Base-by-base conservation (phyloP, 2,797 vertebrate species). In the Epinephelus awoara region DNA sequence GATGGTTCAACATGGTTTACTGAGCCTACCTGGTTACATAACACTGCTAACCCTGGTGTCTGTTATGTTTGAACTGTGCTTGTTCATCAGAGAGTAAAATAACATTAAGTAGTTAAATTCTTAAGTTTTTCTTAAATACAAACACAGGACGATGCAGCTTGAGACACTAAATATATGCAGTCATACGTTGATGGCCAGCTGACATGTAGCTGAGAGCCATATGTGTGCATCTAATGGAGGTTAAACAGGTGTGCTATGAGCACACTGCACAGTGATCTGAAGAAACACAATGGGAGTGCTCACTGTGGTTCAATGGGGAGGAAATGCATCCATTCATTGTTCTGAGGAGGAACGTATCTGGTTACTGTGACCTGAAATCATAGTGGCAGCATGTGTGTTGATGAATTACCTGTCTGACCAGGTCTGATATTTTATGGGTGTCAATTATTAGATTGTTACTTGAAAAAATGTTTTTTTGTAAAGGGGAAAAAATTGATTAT, bases 241-340 rank as follows among this genome's bases (percentile, higher is more conserved):
- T 79, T 17, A 63, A 80, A 88, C 70, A 85, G 82, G 72, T 88
- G 80, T 72, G 40, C 21, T 67, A 66, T 73, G 67, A 75, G 64
- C 21, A 25, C 51, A 67, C 64, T 61, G 62, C 56, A 69, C n/a
- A 49, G 72, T 67, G 73, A 81, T 72, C 65, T 77, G 57, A 78
- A 73, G 7, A 34, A 85, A 85, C 49, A 86, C 74, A 83, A 88
- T 85, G 72, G 71, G 72, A 72, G 71, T n/a, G 52, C 29, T 85
- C 79, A 62, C 84, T 80, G 47, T 21, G 40, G 46, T 81, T 84
- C 75, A 81, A 56, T 72, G 57, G 70, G 62, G 34, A 89, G 84
- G 75, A 87, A 91, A 89, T 81, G 62, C 75, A 80, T 82, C 72
- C 73, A 76, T 75, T 90, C 80, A 89, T 85, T 86, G 84, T 90